These are phyloP conservation scores for Suricata suricatta DNA, from an alignment of 2,113 vertebrate genomes.

Conservation along the genomic window DNA sequence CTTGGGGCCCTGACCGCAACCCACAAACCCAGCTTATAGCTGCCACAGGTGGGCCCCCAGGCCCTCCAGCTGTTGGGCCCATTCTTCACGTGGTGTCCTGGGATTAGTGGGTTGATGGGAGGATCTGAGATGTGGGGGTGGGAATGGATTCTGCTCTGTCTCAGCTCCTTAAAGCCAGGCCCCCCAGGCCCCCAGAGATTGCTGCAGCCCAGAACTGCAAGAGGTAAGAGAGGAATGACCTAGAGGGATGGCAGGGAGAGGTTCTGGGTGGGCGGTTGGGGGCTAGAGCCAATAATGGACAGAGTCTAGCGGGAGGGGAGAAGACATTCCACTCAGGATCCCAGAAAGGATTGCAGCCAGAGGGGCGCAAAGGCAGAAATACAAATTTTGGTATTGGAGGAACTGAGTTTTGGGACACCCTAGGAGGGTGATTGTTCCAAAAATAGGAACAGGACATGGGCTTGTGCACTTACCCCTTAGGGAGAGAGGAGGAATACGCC, in stretches of 20 bases:
- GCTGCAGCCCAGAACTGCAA: background rate
- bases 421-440: background rate
- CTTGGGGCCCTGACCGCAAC: background rate
- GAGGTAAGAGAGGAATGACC: background rate
- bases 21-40: background rate
- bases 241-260: background rate
- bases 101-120: background rate
- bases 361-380: background rate
- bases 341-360: background rate
- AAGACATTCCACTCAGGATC: background rate
- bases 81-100: background rate
- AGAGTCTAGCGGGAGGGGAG: background rate
- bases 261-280: background rate
- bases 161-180: background rate
- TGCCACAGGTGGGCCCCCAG: background rate
- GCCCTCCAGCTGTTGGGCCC: slow-evolving; percentile 32
- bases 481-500: background rate
- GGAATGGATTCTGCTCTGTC: background rate
- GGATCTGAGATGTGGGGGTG: background rate
- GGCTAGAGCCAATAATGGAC: background rate
- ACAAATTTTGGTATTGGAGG: background rate
- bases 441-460: background rate
- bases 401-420: background rate
- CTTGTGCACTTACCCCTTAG: background rate
- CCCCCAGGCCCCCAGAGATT: background rate